A percentile compares a stretch with the other conserved stretches of the same genome.
phyloP scores from a whole-genome alignment of 2,888 invertebrate genomes.

The Candidula unifasciata region DNA sequence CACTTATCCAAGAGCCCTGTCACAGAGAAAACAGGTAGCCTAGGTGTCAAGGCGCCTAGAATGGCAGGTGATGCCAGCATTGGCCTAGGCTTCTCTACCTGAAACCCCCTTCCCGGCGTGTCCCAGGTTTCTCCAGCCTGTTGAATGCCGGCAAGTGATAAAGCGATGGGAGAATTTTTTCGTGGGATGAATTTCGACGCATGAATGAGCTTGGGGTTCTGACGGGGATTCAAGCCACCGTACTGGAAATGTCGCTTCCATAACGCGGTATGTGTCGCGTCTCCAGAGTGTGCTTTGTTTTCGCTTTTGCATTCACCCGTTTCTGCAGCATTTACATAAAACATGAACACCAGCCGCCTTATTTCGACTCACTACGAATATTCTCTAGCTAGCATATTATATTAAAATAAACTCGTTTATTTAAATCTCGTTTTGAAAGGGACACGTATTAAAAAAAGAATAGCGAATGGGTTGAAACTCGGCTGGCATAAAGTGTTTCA shows the following conservation, averaged over 20 bases:
- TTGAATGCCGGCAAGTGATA: slow-evolving; percentile 24
- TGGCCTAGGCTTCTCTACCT: slow-evolving; percentile 20
- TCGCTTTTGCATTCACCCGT: too few relatives aligned
- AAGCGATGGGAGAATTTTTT: not conserved
- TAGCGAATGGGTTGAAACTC: too few relatives aligned
- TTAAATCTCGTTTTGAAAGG: too few relatives aligned
- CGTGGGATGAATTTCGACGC: slow-evolving; percentile 10
- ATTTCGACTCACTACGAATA: too few relatives aligned
- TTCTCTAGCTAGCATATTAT: too few relatives aligned
- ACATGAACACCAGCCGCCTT: too few relatives aligned
- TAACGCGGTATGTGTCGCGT: not conserved
- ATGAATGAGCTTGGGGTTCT: slow-evolving; percentile 32
- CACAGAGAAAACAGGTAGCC: slow-evolving; percentile 20
- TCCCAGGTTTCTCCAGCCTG: slow-evolving; percentile 11
- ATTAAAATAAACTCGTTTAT: too few relatives aligned
- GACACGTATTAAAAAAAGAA: too few relatives aligned
- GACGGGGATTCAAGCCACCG: not conserved
- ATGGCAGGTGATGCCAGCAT: slow-evolving; percentile 40
- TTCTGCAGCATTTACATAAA: not conserved
- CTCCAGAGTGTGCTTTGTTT: not conserved
- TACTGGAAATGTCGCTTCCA: not conserved
- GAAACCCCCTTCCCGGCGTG: not conserved
- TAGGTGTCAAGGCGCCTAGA: slow-evolving; percentile 18
- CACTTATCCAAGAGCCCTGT: not conserved
- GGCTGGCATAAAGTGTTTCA: too few relatives aligned